Conservation (phyloP, 2,888 invertebrate genomes). For the Eledone cirrhosa region DNA sequence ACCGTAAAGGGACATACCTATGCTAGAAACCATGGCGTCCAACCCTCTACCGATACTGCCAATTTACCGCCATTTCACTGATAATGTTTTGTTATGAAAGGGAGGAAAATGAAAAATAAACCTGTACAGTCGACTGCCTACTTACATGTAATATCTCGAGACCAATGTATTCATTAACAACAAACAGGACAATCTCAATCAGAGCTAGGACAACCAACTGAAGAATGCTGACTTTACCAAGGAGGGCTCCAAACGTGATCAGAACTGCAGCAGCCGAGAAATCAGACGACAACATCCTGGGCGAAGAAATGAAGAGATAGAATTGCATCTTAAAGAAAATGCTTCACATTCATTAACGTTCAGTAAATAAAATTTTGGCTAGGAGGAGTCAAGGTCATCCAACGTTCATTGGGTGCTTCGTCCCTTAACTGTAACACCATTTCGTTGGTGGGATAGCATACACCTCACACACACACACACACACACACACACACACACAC, state of each 20-base stretch:
- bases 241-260: conserved; percentile 69
- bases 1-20: too few species aligned
- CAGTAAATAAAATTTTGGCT: background rate
- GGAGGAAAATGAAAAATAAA: too few species aligned
- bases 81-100: too few species aligned
- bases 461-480: too few species aligned
- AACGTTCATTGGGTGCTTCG: background rate
- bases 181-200: conserved; percentile 66
- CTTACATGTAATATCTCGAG: conserved; percentile 53
- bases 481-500: too few species aligned
- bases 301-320: background rate
- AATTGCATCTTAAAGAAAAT: background rate
- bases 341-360: too few species aligned
- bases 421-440: too few species aligned
- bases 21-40: too few species aligned
- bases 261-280: conserved; percentile 68
- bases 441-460: too few species aligned
- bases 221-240: conserved; percentile 68
- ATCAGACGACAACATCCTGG: conserved; percentile 67
- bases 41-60: too few species aligned
- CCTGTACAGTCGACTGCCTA: too few species aligned
- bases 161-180: conserved; percentile 67
- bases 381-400: background rate
- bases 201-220: conserved; percentile 68
- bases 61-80: too few species aligned